Evolutionary conservation across 2,797 vertebrate species (phyloP).

Genomic region (Caiman crocodilus): DNA sequence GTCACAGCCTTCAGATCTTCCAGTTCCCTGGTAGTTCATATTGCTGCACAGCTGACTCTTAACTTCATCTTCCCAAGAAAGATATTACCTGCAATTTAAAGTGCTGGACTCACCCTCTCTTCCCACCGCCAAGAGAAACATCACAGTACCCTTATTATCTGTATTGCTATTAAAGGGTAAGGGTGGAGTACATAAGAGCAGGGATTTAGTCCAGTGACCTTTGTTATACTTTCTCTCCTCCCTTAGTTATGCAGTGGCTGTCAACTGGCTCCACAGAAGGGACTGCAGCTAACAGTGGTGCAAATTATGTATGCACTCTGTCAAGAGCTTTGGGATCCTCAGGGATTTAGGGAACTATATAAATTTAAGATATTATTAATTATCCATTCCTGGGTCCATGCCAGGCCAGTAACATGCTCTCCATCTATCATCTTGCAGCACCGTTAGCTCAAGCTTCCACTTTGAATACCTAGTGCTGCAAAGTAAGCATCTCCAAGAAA

Average conservation of each 20-base stretch:
- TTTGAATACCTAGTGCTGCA: background rate
- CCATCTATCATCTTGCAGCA: background rate
- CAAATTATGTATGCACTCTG: background rate
- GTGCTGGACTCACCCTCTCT: background rate
- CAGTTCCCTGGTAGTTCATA: background rate
- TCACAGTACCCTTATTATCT: too few species aligned
- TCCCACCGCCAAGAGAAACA: too few species aligned
- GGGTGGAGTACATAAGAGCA: too few species aligned
- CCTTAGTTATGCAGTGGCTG: background rate
- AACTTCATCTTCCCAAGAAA: background rate
- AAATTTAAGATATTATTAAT: background rate
- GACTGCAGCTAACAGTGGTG: background rate
- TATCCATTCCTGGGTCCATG: background rate
- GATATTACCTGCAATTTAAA: background rate
- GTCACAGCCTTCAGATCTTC: background rate
- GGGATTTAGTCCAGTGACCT: background rate
- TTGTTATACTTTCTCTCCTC: background rate
- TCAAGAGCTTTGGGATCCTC: background rate
- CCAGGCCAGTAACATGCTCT: background rate
- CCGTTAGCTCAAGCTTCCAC: background rate
- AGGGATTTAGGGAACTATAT: background rate
- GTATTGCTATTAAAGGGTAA: too few species aligned
- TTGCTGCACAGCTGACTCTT: too few species aligned
- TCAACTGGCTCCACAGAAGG: background rate
- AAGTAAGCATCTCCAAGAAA: background rate